A percentile compares a stretch with the other conserved stretches of the same genome.
These are phyloP conservation scores for Falco punctatus DNA, from an alignment of 2,113 vertebrate species.

Conservation along the genomic window DNA sequence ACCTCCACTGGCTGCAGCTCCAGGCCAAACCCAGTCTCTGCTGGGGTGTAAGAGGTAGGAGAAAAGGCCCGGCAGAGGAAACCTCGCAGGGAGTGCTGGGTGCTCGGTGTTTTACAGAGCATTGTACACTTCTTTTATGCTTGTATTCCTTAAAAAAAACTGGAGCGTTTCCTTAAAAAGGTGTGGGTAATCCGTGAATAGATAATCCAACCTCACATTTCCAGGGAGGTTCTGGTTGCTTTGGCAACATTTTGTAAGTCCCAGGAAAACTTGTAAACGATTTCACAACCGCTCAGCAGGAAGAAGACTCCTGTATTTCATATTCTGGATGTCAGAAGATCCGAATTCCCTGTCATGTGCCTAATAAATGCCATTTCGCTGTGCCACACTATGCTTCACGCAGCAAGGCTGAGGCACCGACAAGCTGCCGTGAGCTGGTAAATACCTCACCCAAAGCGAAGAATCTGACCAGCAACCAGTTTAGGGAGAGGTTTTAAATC, in stretches of 20 bases:
- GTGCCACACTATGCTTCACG: accelerated
- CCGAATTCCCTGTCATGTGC: accelerated
- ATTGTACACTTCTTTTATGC: no score
- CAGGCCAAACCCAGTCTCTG: no score
- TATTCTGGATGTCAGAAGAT: background rate
- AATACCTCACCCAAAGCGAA: background rate
- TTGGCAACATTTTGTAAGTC: background rate
- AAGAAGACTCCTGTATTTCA: background rate
- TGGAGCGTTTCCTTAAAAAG: background rate
- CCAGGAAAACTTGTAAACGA: accelerated
- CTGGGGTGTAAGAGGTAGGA: background rate
- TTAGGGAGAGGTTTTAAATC: background rate
- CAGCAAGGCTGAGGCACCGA: background rate
- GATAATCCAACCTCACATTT: background rate
- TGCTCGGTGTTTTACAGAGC: background rate
- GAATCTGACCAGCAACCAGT: background rate
- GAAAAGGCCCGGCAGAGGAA: background rate
- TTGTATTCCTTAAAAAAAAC: background rate
- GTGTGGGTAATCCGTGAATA: background rate
- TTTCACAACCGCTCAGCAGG: background rate
- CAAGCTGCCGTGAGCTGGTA: background rate
- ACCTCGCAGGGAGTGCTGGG: accelerated
- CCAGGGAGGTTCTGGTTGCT: background rate
- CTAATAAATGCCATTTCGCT: background rate
- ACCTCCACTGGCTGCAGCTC: background rate